Conservation (phyloP, 1,140 invertebrate genomes). For the honey bee (Apis mellifera) region DNA sequence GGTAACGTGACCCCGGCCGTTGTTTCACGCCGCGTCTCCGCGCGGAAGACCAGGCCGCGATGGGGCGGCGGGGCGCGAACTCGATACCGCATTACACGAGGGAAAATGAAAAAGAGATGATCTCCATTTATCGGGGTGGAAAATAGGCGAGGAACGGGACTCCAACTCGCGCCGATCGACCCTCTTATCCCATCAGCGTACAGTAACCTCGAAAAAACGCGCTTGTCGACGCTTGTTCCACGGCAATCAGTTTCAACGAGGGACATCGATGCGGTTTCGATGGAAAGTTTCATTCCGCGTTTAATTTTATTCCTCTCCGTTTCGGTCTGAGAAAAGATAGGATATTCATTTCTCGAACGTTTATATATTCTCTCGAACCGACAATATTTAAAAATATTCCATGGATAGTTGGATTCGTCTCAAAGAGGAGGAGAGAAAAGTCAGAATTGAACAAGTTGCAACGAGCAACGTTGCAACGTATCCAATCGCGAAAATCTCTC, state of each 20-base stretch:
- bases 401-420: too few species aligned
- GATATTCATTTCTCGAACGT: too few species aligned
- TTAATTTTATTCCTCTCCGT: slow-evolving; percentile 37
- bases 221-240: not conserved
- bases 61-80: not conserved
- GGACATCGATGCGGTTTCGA: not conserved
- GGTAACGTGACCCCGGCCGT: slow-evolving; percentile 29
- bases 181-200: not conserved
- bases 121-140: not conserved
- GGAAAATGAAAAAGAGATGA: not conserved
- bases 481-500: too few species aligned
- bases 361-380: too few species aligned
- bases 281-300: not conserved
- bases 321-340: not conserved
- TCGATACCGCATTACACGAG: not conserved
- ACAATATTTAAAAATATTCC: too few species aligned
- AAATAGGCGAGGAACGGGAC: not conserved
- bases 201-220: not conserved
- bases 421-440: too few species aligned
- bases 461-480: too few species aligned
- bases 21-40: slow-evolving; percentile 8
- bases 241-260: slow-evolving; percentile 35
- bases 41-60: not conserved
- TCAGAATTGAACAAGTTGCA: too few species aligned
- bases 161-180: not conserved